Conservation (phyloP, 2,797 vertebrate species). For the Prionace glauca region DNA sequence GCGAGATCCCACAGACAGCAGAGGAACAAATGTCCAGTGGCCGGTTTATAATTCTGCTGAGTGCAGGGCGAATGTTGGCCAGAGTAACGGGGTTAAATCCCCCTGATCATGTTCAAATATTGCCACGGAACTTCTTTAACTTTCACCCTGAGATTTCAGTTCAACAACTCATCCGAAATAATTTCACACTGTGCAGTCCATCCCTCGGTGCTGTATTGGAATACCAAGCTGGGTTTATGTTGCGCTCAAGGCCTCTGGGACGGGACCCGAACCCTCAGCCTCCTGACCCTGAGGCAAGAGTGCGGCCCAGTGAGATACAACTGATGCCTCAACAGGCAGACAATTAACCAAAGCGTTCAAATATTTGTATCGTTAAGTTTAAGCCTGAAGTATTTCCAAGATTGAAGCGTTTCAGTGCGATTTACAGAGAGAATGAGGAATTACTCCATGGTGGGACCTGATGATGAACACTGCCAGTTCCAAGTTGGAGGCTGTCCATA, state of each 20-base stretch:
- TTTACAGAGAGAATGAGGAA: not conserved
- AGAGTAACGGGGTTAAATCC: too few species aligned
- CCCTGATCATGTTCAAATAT: not conserved
- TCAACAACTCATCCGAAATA: not conserved
- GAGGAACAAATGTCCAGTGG: too few species aligned
- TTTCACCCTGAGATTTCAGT: not conserved
- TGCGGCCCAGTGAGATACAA: not conserved
- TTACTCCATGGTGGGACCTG: not conserved
- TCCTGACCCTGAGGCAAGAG: not conserved
- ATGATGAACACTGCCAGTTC: too few species aligned
- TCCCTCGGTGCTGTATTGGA: too few species aligned
- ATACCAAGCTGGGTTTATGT: not conserved
- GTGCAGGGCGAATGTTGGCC: too few species aligned
- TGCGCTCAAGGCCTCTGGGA: not conserved
- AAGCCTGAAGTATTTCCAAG: not conserved
- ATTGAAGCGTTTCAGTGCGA: not conserved
- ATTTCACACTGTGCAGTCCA: too few species aligned
- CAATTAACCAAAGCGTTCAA: not conserved
- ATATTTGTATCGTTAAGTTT: not conserved
- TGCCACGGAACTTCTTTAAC: not conserved
- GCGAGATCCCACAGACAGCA: too few species aligned
- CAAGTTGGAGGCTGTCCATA: too few species aligned
- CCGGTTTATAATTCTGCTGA: too few species aligned
- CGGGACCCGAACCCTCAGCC: not conserved
- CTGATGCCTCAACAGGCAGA: not conserved